phyloP scores from a whole-genome alignment of 92 coral and sea anemone genomes.

The Heliopora coerulea region DNA sequence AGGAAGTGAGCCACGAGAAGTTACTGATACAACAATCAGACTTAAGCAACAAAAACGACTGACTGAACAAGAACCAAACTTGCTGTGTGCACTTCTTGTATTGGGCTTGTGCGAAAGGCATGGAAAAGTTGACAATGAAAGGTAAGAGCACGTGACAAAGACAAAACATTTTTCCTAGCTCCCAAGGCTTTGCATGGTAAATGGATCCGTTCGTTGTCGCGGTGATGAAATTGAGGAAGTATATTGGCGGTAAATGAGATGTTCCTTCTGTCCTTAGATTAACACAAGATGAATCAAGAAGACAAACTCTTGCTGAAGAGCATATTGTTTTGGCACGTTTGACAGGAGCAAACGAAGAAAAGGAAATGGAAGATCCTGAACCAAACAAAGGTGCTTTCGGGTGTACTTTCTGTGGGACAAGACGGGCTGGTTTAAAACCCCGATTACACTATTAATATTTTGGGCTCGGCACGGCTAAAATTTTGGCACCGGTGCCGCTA shows the following conservation, averaged over 20 bases:
- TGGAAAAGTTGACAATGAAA: constrained; percentile 75
- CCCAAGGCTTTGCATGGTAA: too few species aligned
- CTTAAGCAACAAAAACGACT: constrained; percentile 83
- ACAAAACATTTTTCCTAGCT: too few species aligned
- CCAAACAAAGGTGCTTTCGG: constrained; percentile 72
- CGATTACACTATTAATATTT: too few species aligned
- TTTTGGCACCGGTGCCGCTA: too few species aligned
- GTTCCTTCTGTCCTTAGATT: too few species aligned
- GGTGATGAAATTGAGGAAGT: too few species aligned
- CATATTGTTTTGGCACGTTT: constrained; percentile 75
- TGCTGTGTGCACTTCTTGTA: constrained; percentile 87
- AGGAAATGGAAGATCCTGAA: constrained; percentile 72
- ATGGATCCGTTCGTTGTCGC: too few species aligned
- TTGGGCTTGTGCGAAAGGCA: constrained; percentile 91
- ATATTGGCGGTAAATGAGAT: too few species aligned
- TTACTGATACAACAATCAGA: constrained; percentile 78
- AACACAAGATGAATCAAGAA: constrained; percentile 78
- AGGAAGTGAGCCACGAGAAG: constrained; percentile 70
- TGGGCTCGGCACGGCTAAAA: too few species aligned
- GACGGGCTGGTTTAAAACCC: too few species aligned
- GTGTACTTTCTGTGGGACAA: too few species aligned
- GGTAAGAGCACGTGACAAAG: constrained; percentile 46
- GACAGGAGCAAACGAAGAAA: constrained; percentile 54
- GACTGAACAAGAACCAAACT: constrained; percentile 73
- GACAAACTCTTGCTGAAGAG: constrained; percentile 85